These are phyloP conservation scores for Uloborus plumipes DNA, from an alignment of 2,888 invertebrate species.

Conservation along the genomic window DNA sequence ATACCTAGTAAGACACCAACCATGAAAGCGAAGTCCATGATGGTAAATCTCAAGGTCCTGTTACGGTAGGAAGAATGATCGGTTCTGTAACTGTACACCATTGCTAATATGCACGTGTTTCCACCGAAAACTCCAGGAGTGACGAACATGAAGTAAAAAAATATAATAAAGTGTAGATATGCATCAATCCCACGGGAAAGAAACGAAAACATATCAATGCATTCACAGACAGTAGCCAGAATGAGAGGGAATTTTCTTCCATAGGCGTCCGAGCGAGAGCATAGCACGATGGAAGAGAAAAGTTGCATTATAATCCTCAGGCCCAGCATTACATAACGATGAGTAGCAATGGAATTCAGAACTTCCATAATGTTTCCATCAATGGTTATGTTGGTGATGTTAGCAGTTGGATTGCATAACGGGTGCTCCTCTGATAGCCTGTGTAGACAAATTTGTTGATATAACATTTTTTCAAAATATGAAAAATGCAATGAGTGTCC, in stretches of 20 bases:
- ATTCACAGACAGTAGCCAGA: background rate
- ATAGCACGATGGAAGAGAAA: background rate
- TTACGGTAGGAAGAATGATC: background rate
- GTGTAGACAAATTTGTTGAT: constrained; percentile 11
- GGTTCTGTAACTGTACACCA: background rate
- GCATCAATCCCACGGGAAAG: background rate
- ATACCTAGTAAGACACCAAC: background rate
- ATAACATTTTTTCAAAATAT: constrained; percentile 11
- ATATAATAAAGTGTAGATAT: background rate
- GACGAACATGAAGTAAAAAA: background rate
- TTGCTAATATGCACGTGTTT: background rate
- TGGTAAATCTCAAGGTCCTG: constrained; percentile 2
- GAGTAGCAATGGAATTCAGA: no score
- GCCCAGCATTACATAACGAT: background rate
- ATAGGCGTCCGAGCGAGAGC: background rate
- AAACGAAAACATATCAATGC: background rate
- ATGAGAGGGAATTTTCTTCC: constrained; percentile 3
- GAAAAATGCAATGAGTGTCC: background rate
- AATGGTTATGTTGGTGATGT: background rate
- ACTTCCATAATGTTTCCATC: no score
- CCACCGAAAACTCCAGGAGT: constrained; percentile 4
- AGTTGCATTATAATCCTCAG: background rate
- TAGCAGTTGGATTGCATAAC: constrained; percentile 2
- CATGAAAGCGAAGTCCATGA: background rate
- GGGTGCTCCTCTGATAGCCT: background rate